Evolutionary conservation across 2,113 vertebrate species (phyloP).

Genomic region (Bos indicus): DNA sequence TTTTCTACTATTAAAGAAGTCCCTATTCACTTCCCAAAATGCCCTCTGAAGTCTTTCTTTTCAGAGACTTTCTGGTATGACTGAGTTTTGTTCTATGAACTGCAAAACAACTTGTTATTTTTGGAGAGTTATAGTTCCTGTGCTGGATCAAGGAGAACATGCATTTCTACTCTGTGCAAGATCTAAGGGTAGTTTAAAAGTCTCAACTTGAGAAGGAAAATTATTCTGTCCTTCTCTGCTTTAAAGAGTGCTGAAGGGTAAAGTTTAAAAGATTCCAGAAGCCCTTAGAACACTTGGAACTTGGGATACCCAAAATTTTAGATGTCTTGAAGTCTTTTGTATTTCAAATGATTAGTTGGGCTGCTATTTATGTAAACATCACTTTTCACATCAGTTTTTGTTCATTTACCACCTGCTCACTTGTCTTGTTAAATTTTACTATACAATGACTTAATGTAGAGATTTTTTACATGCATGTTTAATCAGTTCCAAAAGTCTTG

Average conservation of each 20-base stretch:
- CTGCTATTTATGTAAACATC: not conserved
- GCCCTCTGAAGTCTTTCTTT: not conserved
- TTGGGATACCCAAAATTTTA: not conserved
- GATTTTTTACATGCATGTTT: not conserved
- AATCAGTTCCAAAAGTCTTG: not conserved
- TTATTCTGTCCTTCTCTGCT: not conserved
- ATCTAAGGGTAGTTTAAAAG: conserved; percentile 16
- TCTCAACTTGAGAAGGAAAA: conserved; percentile 23
- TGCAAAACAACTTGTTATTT: not conserved
- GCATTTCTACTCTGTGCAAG: not conserved
- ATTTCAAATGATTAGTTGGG: not conserved
- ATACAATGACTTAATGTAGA: not conserved
- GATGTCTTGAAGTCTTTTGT: not conserved
- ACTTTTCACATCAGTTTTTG: not conserved
- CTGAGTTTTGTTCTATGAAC: not conserved
- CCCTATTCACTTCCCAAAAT: not conserved
- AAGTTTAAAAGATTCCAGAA: not conserved
- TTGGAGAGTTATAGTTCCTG: not conserved
- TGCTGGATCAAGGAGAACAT: not conserved
- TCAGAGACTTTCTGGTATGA: not conserved
- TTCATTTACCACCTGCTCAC: not conserved
- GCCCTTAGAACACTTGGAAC: not conserved
- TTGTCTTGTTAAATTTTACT: conserved; percentile 20
- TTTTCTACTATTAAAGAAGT: not conserved
- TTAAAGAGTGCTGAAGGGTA: not conserved